Percentiles rank a stretch among this genome's conserved stretches.
These are phyloP conservation scores for Mixornis gularis DNA, from an alignment of 2,113 vertebrate genomes.

Conservation along the genomic window DNA sequence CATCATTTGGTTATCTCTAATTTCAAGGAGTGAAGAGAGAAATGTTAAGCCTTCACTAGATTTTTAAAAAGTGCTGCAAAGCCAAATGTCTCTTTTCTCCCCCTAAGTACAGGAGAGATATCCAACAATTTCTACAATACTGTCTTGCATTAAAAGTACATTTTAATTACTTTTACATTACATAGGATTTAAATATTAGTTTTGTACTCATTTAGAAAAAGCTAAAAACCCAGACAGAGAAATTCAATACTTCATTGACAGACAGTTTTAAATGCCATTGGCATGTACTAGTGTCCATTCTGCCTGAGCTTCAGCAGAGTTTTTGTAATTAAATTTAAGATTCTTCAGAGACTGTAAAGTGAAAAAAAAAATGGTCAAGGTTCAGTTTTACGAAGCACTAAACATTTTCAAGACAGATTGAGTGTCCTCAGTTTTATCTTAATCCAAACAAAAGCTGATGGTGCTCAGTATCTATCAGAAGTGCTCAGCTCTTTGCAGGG, in stretches of 20 bases:
- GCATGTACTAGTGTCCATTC: not conserved
- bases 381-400: not conserved
- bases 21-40: constrained; percentile 48
- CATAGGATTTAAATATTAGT: not conserved
- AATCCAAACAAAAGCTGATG: not conserved
- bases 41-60: constrained; percentile 49
- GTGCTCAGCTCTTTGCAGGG: not conserved
- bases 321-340: constrained; percentile 41
- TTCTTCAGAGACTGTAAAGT: not conserved
- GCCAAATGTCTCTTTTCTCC: not conserved
- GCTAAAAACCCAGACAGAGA: not conserved
- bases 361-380: not conserved
- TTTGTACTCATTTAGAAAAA: constrained; percentile 19
- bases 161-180: constrained; percentile 33
- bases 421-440: constrained; percentile 25
- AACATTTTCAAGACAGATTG: constrained; percentile 2
- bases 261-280: constrained; percentile 16
- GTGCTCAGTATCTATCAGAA: not conserved
- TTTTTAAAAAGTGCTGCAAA: constrained; percentile 35
- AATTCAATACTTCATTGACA: constrained; percentile 27
- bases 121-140: not conserved
- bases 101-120: not conserved
- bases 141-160: not conserved
- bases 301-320: not conserved
- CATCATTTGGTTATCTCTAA: constrained; percentile 49